Conservation (phyloP, 1,140 invertebrate genomes). For the Drosophila busckii region DNA sequence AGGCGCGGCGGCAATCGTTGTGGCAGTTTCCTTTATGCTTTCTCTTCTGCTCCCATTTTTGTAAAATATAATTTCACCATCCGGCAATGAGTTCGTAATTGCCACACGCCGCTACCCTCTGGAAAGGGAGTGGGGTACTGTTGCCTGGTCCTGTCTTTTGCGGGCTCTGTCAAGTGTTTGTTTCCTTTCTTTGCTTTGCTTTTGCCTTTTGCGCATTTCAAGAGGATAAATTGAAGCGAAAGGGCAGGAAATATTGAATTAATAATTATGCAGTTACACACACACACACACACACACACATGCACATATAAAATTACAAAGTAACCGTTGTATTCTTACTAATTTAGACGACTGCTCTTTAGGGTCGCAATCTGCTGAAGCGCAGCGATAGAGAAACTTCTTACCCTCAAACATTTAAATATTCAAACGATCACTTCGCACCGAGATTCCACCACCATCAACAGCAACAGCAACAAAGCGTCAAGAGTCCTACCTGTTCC, state of each 20-base stretch:
- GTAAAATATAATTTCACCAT: slow-evolving; percentile 48
- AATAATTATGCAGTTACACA: slow-evolving; percentile 58
- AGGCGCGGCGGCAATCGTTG: no score
- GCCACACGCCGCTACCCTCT: slow-evolving; percentile 3
- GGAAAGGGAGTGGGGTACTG: not conserved
- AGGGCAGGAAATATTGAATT: slow-evolving; percentile 68
- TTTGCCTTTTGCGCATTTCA: not conserved
- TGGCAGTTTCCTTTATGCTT: slow-evolving; percentile 56
- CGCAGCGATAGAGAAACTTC: slow-evolving; percentile 34
- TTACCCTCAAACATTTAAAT: slow-evolving; percentile 46
- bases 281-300: slow-evolving; percentile 39
- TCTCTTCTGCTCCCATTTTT: slow-evolving; percentile 64
- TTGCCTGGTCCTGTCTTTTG: slow-evolving; percentile 35
- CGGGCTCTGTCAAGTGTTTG: slow-evolving; percentile 53
- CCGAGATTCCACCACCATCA: slow-evolving; percentile 65
- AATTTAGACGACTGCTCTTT: slow-evolving; percentile 46
- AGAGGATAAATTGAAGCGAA: slow-evolving; percentile 17
- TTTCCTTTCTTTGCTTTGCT: slow-evolving; percentile 31
- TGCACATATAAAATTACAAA: slow-evolving; percentile 12
- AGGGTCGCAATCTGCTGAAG: slow-evolving; percentile 41
- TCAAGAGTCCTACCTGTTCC: slow-evolving; percentile 8
- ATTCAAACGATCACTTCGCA: slow-evolving; percentile 72
- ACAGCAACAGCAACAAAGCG: not conserved
- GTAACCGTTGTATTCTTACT: slow-evolving; percentile 19
- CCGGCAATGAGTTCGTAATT: slow-evolving; percentile 42